Percentiles rank a stretch among this genome's conserved stretches.
phyloP scores from a whole-genome alignment of 2,797 vertebrate genomes.

The Nannoperca obscura region DNA sequence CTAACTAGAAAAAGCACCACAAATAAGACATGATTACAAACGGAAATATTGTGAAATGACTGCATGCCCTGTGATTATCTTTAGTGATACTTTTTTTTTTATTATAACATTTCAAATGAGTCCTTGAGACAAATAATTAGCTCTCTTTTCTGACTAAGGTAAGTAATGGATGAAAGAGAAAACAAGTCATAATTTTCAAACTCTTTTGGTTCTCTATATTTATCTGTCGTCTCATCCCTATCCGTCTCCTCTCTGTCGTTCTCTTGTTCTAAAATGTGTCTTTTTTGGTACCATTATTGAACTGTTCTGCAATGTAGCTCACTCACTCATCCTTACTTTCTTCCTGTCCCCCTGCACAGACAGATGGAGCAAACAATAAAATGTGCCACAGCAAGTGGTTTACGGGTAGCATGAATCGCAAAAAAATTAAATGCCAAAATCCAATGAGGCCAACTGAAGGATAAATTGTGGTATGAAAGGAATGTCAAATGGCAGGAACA shows the following conservation, averaged over 20 bases:
- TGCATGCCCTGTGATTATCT: background rate
- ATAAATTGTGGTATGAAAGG: slow-evolving; percentile 29
- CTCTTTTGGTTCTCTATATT: background rate
- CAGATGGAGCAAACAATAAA: background rate
- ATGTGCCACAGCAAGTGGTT: background rate
- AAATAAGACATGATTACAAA: background rate
- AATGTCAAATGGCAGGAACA: slow-evolving; percentile 39
- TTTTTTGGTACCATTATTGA: background rate
- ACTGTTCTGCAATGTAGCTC: background rate
- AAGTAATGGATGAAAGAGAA: background rate
- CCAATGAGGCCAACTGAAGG: slow-evolving; percentile 23
- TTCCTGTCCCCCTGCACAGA: background rate
- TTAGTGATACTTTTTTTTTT: background rate
- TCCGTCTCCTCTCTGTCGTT: rapidly evolving
- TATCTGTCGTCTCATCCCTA: background rate
- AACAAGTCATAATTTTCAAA: background rate
- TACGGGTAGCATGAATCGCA: background rate
- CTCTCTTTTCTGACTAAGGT: background rate
- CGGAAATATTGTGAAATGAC: background rate
- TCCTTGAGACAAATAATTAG: background rate
- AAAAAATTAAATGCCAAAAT: slow-evolving; percentile 24
- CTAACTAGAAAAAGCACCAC: background rate
- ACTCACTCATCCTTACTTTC: background rate
- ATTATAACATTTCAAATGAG: background rate
- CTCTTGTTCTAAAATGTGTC: background rate